phyloP scores from a whole-genome alignment of 2,888 invertebrate genomes.

The Cyclophora punctaria region DNA sequence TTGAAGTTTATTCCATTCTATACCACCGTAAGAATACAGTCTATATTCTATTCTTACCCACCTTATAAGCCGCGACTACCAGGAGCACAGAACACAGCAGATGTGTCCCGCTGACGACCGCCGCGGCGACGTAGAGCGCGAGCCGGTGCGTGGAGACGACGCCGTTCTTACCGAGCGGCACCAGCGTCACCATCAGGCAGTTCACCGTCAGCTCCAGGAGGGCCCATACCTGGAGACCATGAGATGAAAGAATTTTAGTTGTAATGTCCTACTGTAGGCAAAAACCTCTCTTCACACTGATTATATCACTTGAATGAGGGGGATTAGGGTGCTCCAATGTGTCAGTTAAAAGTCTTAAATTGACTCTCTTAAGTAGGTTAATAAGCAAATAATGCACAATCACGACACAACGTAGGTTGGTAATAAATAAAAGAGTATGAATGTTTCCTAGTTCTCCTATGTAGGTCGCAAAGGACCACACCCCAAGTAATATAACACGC shows the following conservation, averaged over 20 bases:
- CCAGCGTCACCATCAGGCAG: constrained; percentile 50
- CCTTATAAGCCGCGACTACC: constrained; percentile 57
- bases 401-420: too few species aligned
- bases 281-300: neutral
- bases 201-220: constrained; percentile 48
- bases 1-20: too few species aligned
- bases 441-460: too few species aligned
- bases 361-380: too few species aligned
- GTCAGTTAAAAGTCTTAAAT: too few species aligned
- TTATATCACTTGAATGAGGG: too few species aligned
- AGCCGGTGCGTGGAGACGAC: constrained; percentile 40
- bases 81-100: constrained; percentile 52
- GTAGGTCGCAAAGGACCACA: too few species aligned
- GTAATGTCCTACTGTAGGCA: neutral
- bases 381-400: too few species aligned
- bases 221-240: constrained; percentile 44
- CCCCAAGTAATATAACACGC: too few species aligned
- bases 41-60: constrained; percentile 2
- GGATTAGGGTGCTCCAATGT: too few species aligned
- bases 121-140: constrained; percentile 45
- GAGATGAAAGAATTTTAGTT: constrained; percentile 5
- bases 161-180: constrained; percentile 45
- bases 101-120: constrained; percentile 47
- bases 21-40: too few species aligned
- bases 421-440: too few species aligned